phyloP scores from a whole-genome alignment of 2,797 vertebrate species.

The Sebastes taczanowskii region DNA sequence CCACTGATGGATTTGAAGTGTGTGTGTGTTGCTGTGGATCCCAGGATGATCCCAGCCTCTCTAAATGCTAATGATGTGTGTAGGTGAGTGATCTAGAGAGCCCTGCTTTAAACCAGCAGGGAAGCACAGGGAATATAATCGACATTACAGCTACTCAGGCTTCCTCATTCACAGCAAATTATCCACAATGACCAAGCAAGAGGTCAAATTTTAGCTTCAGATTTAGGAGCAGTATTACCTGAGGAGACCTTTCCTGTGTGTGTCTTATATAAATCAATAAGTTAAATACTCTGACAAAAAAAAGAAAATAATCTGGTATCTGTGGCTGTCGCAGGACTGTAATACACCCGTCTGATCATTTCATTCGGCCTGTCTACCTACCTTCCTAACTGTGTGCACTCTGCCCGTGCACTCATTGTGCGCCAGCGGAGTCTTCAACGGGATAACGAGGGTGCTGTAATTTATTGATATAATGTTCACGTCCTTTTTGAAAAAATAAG shows the following conservation, averaged over 20 bases:
- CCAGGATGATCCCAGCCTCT: conserved; percentile 61
- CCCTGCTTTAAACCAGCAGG: conserved; percentile 41
- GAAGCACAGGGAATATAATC: conserved; percentile 21
- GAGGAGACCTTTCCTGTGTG: background rate
- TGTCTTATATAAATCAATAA: background rate
- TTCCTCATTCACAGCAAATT: conserved; percentile 19
- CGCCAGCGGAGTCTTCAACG: no score
- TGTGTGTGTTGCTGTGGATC: conserved; percentile 25
- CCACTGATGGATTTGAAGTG: conserved; percentile 20
- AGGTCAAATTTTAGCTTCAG: background rate
- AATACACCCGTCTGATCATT: no score
- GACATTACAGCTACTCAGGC: background rate
- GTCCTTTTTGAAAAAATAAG: no score
- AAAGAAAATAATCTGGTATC: no score
- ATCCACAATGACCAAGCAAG: conserved; percentile 2
- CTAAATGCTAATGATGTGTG: conserved; percentile 77
- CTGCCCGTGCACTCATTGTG: no score
- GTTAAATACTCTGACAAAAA: no score
- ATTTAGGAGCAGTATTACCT: background rate
- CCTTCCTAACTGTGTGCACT: no score
- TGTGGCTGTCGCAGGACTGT: no score
- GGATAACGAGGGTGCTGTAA: no score
- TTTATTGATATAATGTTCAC: no score
- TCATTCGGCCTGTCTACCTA: no score
- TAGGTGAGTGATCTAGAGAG: conserved; percentile 20